Evolutionary conservation across 2,888 invertebrate genomes (phyloP), one percentile per base, ranked within the genome.

Genomic region (Melanostoma scalare): DNA sequence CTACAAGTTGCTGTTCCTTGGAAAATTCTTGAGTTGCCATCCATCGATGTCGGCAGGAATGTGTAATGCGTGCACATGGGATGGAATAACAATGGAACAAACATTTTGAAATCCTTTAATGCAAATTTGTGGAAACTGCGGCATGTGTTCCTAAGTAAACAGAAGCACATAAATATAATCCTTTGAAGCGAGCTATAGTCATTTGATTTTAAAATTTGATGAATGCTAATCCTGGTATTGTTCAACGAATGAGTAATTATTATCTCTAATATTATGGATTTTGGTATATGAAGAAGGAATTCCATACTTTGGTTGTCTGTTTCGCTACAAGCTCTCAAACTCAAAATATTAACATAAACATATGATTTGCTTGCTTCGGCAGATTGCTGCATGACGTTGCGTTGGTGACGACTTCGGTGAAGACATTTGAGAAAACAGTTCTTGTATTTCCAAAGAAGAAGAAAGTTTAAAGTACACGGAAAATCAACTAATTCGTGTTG

Each of bases 41-140:
- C 8, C 1, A 33, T 31, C 42, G 8, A 30, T 48, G 36, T 36
- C 44, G n/a, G 40, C 63, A 67, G 67, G 55, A 68, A 84, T 79
- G 84, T 75, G 20, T 79, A 84, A 84, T 84, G 78, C 61, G 44
- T 65, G 74, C 79, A 68, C 63, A 71, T 79, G 61, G 74, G 44
- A 75, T 79, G 61, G 61, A 44, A 79, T 75, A 69, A 84, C 84
- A 84, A 79, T 67, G 74, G 69, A 78, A 74, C 71, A 79, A 79
- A 84, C 79, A 84, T 71, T 71, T 84, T 67, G 75, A 68, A 84
- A 84, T 84, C 79, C 79, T 79, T 84, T 84, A 84, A 84, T 84
- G 79, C 84, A 84, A 84, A 84, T 84, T 84, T 84, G 79, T 84
- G 84, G 84, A 79, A 78, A 84, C 60, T 84, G 79, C 60, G 84